phyloP scores from a whole-genome alignment of 1,140 invertebrate genomes.

The Pollicipes pollicipes region DNA sequence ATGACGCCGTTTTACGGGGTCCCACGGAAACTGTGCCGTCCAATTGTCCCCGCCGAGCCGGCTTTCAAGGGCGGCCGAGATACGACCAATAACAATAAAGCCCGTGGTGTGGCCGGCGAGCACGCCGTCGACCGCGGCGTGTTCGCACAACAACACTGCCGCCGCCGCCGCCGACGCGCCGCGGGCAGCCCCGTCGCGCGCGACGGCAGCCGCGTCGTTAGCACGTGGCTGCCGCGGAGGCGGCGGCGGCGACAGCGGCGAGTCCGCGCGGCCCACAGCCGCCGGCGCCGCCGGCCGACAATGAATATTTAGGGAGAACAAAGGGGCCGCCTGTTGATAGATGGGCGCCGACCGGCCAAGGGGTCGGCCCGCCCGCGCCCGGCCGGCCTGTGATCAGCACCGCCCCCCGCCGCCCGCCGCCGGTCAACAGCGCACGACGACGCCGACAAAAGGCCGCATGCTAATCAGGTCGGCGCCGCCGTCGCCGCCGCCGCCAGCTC shows the following conservation, averaged over 20 bases:
- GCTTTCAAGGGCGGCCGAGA: not conserved
- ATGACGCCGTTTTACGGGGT: not conserved
- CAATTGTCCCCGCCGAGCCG: too few relatives aligned
- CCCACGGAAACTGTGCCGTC: not conserved
- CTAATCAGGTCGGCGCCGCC: not conserved
- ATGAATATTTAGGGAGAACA: constrained; percentile 1
- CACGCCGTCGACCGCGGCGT: too few relatives aligned
- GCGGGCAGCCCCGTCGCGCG: too few relatives aligned
- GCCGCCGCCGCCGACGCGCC: too few relatives aligned
- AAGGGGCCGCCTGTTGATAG: constrained; percentile 1
- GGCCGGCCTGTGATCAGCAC: not conserved
- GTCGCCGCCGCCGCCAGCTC: too few relatives aligned
- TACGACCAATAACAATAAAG: not conserved
- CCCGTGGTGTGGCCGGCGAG: too few relatives aligned
- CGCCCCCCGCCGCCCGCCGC: too few relatives aligned
- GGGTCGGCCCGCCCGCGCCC: too few relatives aligned
- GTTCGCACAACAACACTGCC: too few relatives aligned
- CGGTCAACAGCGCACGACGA: not conserved
- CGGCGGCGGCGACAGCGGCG: not conserved
- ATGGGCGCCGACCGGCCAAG: not conserved
- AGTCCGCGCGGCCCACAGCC: not conserved
- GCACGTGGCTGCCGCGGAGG: too few relatives aligned
- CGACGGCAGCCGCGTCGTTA: too few relatives aligned
- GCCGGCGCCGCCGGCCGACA: not conserved
- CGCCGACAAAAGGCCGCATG: not conserved